A percentile compares a stretch with the other conserved stretches of the same genome.
Conservation (phyloP, 2,797 vertebrate genomes). For the Aselliscus stoliczkanus region DNA sequence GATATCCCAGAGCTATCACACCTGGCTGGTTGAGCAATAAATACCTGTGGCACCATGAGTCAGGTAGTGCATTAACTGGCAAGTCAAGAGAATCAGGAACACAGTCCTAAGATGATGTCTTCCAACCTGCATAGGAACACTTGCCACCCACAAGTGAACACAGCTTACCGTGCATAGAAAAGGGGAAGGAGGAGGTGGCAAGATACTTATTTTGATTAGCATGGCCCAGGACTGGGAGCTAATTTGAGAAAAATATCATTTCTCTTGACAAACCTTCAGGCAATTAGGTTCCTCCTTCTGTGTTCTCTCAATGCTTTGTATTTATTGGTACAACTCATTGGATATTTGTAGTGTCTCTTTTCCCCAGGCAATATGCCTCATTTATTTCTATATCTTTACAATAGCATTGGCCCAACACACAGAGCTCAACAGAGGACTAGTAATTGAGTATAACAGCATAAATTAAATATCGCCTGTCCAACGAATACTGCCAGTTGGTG, state of each 20-base stretch:
- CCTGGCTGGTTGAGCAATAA: conserved; percentile 62
- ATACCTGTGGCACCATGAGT: conserved; percentile 27
- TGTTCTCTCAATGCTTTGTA: not conserved
- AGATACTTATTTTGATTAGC: too few relatives aligned
- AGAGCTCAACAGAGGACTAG: not conserved
- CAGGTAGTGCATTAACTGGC: conserved; percentile 19
- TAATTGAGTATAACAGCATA: not conserved
- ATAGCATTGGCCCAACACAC: not conserved
- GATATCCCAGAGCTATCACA: conserved; percentile 8
- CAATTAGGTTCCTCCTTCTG: not conserved
- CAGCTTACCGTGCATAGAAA: not conserved
- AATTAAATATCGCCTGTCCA: not conserved
- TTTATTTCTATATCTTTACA: not conserved
- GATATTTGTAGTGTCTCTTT: not conserved
- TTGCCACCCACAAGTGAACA: not conserved
- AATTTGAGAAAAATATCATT: not conserved
- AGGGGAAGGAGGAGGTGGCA: not conserved
- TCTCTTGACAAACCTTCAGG: not conserved
- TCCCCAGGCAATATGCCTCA: not conserved
- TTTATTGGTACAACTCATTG: not conserved
- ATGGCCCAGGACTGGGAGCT: not conserved
- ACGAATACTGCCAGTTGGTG: not conserved
- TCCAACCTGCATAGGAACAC: not conserved
- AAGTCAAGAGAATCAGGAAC: not conserved
- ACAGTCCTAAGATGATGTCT: not conserved